Conservation (phyloP, 1,140 invertebrate genomes). For the Brachystomella parvula region DNA sequence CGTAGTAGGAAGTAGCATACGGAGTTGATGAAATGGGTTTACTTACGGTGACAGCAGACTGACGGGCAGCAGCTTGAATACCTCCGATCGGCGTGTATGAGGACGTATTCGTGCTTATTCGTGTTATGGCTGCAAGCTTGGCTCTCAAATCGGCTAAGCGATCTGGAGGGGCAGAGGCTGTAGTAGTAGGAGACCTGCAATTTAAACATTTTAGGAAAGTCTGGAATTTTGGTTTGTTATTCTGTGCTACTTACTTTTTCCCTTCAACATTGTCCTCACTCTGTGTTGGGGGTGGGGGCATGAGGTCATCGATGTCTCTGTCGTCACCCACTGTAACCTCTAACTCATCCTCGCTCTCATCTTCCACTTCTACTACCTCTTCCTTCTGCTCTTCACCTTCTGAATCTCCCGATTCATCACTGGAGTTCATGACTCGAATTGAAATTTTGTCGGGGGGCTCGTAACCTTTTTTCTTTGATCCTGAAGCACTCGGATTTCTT, state of each 20-base stretch:
- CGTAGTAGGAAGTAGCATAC: not conserved
- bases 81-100: not conserved
- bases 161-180: too few relatives aligned
- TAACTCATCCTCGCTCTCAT: not conserved
- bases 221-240: too few relatives aligned
- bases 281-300: constrained; percentile 1
- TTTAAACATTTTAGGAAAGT: not conserved
- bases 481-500: too few relatives aligned
- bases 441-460: not conserved
- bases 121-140: constrained; percentile 1
- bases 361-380: not conserved
- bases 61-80: not conserved
- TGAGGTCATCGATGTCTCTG: not conserved
- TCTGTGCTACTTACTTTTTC: constrained; percentile 7
- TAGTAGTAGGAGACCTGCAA: too few relatives aligned
- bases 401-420: not conserved
- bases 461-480: not conserved
- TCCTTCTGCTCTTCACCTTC: not conserved
- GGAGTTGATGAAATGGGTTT: not conserved
- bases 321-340: not conserved
- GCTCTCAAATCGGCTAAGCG: not conserved
- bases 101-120: not conserved
- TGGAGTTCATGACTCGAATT: constrained; percentile 1
- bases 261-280: not conserved
- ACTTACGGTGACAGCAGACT: not conserved